Conservation (phyloP, 2,888 invertebrate genomes). For the Drosophila bunnanda region DNA sequence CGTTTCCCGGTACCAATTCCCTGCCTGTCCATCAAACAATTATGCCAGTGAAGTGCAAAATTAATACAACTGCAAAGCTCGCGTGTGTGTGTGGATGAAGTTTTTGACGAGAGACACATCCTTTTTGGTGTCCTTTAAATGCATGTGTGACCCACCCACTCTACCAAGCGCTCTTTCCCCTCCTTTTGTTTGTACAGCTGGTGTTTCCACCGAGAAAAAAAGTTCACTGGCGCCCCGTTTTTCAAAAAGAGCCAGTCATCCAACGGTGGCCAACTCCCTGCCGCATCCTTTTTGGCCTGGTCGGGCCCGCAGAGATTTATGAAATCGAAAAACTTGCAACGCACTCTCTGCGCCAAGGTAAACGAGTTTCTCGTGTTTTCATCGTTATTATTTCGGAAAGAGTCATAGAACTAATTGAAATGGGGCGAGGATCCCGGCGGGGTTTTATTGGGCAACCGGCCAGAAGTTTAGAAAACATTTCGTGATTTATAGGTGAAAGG, state of each 20-base stretch:
- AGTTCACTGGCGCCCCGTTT: conserved; percentile 57
- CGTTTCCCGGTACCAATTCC: conserved; percentile 21
- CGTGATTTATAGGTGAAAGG: conserved; percentile 28
- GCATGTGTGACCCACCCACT: not conserved
- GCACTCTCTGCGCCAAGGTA: conserved; percentile 32
- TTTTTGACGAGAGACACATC: conserved; percentile 20
- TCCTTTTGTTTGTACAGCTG: conserved; percentile 43
- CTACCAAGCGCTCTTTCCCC: not conserved
- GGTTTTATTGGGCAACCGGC: conserved; percentile 4
- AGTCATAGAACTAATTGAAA: conserved; percentile 41
- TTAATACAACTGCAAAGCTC: conserved; percentile 1
- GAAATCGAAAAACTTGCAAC: conserved; percentile 48
- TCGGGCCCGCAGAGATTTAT: conserved; percentile 39
- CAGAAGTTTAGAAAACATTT: conserved; percentile 12
- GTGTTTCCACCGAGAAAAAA: conserved; percentile 26
- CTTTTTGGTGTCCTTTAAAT: conserved; percentile 25
- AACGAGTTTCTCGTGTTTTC: conserved; percentile 23
- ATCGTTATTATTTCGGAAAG: conserved; percentile 4
- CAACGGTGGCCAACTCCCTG: conserved; percentile 43
- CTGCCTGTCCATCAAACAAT: conserved; percentile 37
- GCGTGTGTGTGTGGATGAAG: conserved; percentile 11
- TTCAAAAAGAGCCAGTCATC: conserved; percentile 53
- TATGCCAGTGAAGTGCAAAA: conserved; percentile 33
- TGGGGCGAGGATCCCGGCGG: conserved; percentile 9
- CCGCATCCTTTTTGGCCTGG: not conserved